Evolutionary conservation across 2,888 invertebrate species (phyloP), one percentile per base, ranked within the genome.

Genomic region (Chloroclysta siterata): DNA sequence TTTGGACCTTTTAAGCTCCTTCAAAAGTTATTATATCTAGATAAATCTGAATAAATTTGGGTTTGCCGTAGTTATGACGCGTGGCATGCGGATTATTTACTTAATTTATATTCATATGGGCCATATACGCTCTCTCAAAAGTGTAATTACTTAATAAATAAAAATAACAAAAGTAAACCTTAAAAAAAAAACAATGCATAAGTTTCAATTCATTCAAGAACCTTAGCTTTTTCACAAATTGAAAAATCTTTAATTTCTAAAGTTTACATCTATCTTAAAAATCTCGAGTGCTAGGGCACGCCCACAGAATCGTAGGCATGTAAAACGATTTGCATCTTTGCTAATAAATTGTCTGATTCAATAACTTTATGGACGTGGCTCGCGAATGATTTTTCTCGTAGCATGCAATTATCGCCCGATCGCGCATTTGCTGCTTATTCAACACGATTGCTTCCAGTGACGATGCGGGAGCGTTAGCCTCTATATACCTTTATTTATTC

Each of bases 401-500:
- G 41, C 48, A 54, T 42, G 42, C 56, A 60, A 57, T 57, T 60
- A 60, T 53, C 56, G 47, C n/a, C 17, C 28, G 55, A 60, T 64
- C 52, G 53, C 41, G 52, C 58, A 54, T 61, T 65, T 63, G 50
- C 61, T 63, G 55, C 56, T 52, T 56, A 50, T 44, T 65, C 47
- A 61, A 55, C 51, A 46, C 54, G 44, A 64, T 41, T 47, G 56
- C 51, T 47, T 63, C 66, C 63, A 61, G 56, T 62, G 63, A 70
- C 66, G 62, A 65, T 63, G 53, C 64, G 77, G 76, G 82, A 75
- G 78, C 82, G 75, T 77, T 82, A 79, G 73, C 81, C 82, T 79
- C 75, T 36, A 22, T 22, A 22, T 3, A 22, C 22, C 3, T 2
- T 22, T 22, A 22, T 22, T 22, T 22, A 22, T 22, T 22, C 22